Base-by-base conservation (phyloP, 2,888 invertebrate species). In the Holacanthella duospinosa region DNA sequence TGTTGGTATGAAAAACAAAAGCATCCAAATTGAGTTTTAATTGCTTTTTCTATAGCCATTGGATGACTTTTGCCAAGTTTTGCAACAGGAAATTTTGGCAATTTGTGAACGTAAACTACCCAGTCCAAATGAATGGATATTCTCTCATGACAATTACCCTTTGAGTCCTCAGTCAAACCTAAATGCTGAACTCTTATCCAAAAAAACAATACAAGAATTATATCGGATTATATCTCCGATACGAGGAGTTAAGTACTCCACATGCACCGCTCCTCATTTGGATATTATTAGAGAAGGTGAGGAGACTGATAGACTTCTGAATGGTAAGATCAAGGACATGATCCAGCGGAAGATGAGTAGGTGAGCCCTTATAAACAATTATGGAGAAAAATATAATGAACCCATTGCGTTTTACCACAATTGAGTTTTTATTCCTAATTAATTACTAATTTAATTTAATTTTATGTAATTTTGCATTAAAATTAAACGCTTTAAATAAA, bases 1-100 rank as follows among this genome's bases (percentile, higher is more conserved):
- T 16, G n/a, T 36, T 16, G 36, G 6, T 36, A 36, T 36, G 16
- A 36, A 16, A 36, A 36, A 12, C 36, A 12, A 36, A 36, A 36
- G 36, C 36, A n/a, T n/a, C n/a, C n/a, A n/a, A n/a, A n/a, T n/a
- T n/a, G n/a, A n/a, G n/a, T 36, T 36, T 36, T 36, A 36, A 36
- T 36, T 4, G 16, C 48, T 27, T 36, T 29, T n/a, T 29, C 43
- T 25, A 36, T 36, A 61, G 59, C 59, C 59, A 16, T 27, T 59
- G 25, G 59, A 59, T 44, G 59, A 59, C 27, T 59, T 59, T 24
- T 59, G 59, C 43, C 24, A 36, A 25, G 59, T 59, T 24, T 9
- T 27, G 21, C 59, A 44, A 2, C 3, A 36, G 6, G 59, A 59
- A 25, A 29, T 59, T 25, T 25, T n/a, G n/a, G 36, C 36, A 29